These are phyloP conservation scores for Charaxes varanes DNA, from an alignment of 1,140 invertebrate species.

Conservation along the genomic window DNA sequence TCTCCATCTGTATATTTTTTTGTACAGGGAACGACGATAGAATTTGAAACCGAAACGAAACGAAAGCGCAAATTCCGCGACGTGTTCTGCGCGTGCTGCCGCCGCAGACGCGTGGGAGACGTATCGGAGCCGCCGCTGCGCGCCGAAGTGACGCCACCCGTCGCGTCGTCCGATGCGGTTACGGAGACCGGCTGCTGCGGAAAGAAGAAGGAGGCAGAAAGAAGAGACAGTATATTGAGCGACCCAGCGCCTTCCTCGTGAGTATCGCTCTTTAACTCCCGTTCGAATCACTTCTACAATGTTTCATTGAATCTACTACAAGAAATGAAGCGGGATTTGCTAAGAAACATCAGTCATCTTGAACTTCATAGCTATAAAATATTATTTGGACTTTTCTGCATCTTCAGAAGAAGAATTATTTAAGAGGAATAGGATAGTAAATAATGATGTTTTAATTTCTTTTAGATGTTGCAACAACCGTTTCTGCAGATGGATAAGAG, in stretches of 20 bases:
- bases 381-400: too few relatives aligned
- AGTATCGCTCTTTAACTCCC: slow-evolving; percentile 15
- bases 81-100: slow-evolving; percentile 47
- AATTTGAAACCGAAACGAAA: slow-evolving; percentile 60
- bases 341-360: too few relatives aligned
- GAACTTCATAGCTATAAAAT: too few relatives aligned
- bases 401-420: too few relatives aligned
- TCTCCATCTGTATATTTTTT: too few relatives aligned
- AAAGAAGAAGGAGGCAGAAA: slow-evolving; percentile 36
- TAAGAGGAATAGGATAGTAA: too few relatives aligned
- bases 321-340: too few relatives aligned
- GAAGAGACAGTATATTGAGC: slow-evolving; percentile 67
- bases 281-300: neutral
- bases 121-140: slow-evolving; percentile 28
- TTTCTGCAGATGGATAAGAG: slow-evolving; percentile 45
- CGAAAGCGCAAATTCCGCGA: slow-evolving; percentile 50
- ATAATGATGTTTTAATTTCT: neutral
- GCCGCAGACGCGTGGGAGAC: slow-evolving; percentile 40
- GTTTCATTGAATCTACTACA: too few relatives aligned
- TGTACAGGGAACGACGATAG: slow-evolving; percentile 45
- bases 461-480: slow-evolving; percentile 55
- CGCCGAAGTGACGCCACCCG: slow-evolving; percentile 29
- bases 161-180: slow-evolving; percentile 29
- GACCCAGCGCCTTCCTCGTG: slow-evolving; percentile 43
- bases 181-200: slow-evolving; percentile 47